These are phyloP conservation scores for Corythornis madagascariensis DNA, from an alignment of 2,113 vertebrate species.

Conservation along the genomic window DNA sequence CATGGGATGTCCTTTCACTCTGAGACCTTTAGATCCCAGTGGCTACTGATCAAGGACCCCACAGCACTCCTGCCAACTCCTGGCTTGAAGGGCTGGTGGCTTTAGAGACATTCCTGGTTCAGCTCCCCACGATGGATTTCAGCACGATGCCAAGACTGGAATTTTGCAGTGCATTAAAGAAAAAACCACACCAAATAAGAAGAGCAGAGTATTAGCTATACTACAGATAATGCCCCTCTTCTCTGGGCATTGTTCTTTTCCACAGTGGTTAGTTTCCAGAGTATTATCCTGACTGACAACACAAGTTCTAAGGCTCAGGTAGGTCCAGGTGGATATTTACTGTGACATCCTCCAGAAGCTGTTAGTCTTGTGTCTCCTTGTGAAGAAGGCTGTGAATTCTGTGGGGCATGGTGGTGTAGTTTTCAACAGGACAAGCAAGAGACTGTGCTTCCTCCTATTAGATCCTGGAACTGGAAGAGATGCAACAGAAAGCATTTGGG, in stretches of 20 bases:
- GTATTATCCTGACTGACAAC: background rate
- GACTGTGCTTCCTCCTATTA: background rate
- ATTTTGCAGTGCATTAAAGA: background rate
- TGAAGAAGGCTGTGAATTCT: background rate
- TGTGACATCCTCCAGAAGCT: background rate
- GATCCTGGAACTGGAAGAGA: background rate
- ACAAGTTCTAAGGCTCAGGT: background rate
- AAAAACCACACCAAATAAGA: background rate
- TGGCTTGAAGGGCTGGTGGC: background rate
- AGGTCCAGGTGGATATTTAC: background rate
- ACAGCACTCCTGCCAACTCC: background rate
- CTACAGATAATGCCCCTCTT: background rate
- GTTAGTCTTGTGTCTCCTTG: background rate
- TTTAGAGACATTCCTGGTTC: background rate
- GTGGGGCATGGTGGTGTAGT: background rate
- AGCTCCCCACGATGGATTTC: background rate
- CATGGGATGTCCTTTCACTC: conserved; percentile 37
- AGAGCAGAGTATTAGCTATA: background rate
- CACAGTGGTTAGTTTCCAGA: background rate
- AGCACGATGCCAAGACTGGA: background rate
- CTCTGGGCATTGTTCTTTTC: background rate
- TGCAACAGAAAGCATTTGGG: background rate
- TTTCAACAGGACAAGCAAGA: background rate
- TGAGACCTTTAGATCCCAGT: conserved; percentile 15
- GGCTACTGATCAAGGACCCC: background rate